Evolutionary conservation across 2,888 invertebrate species (phyloP).

Genomic region (Epicampocera succincta): DNA sequence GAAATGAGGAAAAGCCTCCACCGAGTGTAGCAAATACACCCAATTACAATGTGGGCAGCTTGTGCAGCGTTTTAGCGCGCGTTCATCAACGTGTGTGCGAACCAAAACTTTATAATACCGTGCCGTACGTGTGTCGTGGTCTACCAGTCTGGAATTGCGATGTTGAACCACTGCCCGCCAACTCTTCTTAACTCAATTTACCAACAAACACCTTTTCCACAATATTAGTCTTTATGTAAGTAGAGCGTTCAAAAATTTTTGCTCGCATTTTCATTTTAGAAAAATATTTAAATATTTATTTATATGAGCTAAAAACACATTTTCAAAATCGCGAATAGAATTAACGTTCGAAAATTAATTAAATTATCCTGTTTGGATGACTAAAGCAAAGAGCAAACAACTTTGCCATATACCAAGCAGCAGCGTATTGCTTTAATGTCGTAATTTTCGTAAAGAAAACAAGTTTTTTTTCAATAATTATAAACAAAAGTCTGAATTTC

Average conservation of each 20-base stretch:
- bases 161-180: slow-evolving; percentile 73
- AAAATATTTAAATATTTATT: too few species aligned
- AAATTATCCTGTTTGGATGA: too few species aligned
- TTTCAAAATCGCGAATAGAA: too few species aligned
- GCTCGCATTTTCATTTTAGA: neutral
- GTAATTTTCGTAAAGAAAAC: too few species aligned
- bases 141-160: slow-evolving; percentile 77
- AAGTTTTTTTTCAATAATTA: too few species aligned
- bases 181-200: neutral
- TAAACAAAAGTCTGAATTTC: too few species aligned
- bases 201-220: neutral
- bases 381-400: too few species aligned
- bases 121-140: slow-evolving; percentile 77
- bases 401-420: too few species aligned
- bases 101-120: slow-evolving; percentile 74
- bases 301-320: too few species aligned
- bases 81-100: slow-evolving; percentile 75
- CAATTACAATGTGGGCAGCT: slow-evolving; percentile 75
- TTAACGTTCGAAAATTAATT: too few species aligned
- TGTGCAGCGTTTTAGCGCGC: slow-evolving; percentile 73
- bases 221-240: neutral
- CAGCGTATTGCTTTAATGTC: too few species aligned
- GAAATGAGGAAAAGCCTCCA: neutral
- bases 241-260: slow-evolving; percentile 21
- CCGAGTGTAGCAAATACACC: slow-evolving; percentile 58